Base-by-base conservation (phyloP, 1,140 invertebrate genomes). In the Cecropterus lyciades region DNA sequence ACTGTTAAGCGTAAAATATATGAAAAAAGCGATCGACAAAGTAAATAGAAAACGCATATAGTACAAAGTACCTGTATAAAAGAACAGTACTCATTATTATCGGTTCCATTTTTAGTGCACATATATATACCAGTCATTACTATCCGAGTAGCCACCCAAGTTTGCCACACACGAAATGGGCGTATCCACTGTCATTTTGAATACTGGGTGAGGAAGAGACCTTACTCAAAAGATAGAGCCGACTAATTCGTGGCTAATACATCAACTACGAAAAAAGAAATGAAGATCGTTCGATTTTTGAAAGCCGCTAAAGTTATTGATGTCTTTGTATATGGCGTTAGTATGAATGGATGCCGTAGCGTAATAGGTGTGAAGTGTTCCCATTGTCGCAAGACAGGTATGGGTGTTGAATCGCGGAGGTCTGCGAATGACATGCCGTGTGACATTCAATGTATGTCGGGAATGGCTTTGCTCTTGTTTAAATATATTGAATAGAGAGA, bases 291-390 rank as follows among this genome's bases (percentile, higher is more conserved):
- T 84, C 82, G 77, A 88, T 86, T 80, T 87, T 82, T 82, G 72
- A 82, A 87, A 89, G 70, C 82, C 81, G 83, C 78, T 80, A 73
- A 48, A 71, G 55, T 65, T 81, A 79, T 80, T 88, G 86, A 91
- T 84, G 75, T 90, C 88, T 89, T 89, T 84, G 85, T 76, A 89
- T 88, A 82, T 85, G 87, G 87, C 88, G 87, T 90, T 76, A 87
- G 62, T 33, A 70, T 87, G 84, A 91, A 89, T 87, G 86, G 82
- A 77, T 73, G 73, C 80, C 77, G 83, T 82, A 80, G 76, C 76
- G 79, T 88, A 88, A 91, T 91, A 89, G 83, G 86, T 91, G 88
- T 91, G 88, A 91, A 91, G 86, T 89, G 85, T 87, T 51, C 33
- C 75, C 55, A 79, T 90, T 90, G 84, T 87, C 67, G 66, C 72